phyloP scores from a whole-genome alignment of 2,797 vertebrate genomes.

The Triplophysa yarkandensis region DNA sequence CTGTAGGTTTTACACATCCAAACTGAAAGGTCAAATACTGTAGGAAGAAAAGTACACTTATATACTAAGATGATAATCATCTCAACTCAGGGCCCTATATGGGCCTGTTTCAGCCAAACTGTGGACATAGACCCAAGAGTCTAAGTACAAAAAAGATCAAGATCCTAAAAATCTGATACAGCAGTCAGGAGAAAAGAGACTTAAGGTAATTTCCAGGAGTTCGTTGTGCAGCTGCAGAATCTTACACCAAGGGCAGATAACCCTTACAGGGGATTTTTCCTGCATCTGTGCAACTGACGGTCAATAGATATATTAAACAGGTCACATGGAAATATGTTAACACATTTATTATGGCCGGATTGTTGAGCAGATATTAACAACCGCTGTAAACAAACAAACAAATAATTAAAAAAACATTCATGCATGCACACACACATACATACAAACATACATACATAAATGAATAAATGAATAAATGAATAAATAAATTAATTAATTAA shows the following conservation, averaged over 20 bases:
- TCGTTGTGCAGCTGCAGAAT: slow-evolving; percentile 41
- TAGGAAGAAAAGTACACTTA: background rate
- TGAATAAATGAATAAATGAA: no score
- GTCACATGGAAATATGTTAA: background rate
- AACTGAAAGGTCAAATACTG: no score
- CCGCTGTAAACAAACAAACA: no score
- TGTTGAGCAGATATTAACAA: background rate
- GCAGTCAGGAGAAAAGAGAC: slow-evolving; percentile 16
- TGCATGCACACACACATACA: no score
- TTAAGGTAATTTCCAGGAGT: slow-evolving; percentile 55
- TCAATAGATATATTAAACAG: slow-evolving; percentile 14
- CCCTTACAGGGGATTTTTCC: slow-evolving; percentile 39
- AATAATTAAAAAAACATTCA: no score
- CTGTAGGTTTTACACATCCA: background rate
- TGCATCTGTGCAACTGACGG: slow-evolving; percentile 26
- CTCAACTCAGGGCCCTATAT: no score
- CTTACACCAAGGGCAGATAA: slow-evolving; percentile 38
- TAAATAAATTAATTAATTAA: no score
- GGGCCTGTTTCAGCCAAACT: background rate
- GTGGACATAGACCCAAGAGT: background rate
- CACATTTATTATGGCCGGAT: no score
- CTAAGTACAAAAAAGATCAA: slow-evolving; percentile 11
- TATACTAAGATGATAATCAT: no score
- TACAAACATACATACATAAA: no score
- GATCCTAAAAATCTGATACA: slow-evolving; percentile 23